These are phyloP conservation scores for Cryptophagus acutangulus DNA, from an alignment of 2,888 invertebrate species.

Conservation along the genomic window DNA sequence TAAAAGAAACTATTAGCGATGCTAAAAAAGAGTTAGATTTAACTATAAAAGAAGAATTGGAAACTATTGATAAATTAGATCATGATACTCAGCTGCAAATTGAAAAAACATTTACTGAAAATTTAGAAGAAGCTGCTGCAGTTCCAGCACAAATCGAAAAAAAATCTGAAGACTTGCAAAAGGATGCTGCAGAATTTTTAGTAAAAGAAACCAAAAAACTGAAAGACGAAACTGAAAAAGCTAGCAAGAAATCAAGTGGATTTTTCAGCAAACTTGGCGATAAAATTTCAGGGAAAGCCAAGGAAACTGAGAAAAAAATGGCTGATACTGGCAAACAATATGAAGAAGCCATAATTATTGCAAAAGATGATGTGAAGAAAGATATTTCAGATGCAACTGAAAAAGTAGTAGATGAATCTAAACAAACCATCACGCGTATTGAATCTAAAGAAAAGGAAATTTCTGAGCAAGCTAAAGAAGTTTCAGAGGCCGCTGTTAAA, in stretches of 20 bases:
- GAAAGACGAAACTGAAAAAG: conserved; percentile 12
- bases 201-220: conserved; percentile 8
- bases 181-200: conserved; percentile 13
- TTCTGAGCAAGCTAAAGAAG: conserved; percentile 9
- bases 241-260: conserved; percentile 21
- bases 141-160: background rate
- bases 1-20: too few species aligned
- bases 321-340: too few species aligned
- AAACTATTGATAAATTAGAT: too few species aligned
- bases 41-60: too few species aligned
- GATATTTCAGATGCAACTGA: conserved; percentile 16
- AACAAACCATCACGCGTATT: background rate
- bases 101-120: conserved; percentile 15
- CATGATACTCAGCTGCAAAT: too few species aligned
- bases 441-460: conserved; percentile 3
- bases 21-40: too few species aligned
- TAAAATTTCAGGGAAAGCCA: conserved; percentile 20
- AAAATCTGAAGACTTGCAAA: background rate
- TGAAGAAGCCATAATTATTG: conserved; percentile 1
- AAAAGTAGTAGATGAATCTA: conserved; percentile 3
- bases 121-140: conserved; percentile 13
- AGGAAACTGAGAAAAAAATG: conserved; percentile 19
- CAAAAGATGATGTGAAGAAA: too few species aligned
- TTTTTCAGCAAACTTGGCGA: conserved; percentile 25
- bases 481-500: conserved; percentile 3